Evolutionary conservation across 2,113 vertebrate species (phyloP).

Genomic region (Garra rufa): DNA sequence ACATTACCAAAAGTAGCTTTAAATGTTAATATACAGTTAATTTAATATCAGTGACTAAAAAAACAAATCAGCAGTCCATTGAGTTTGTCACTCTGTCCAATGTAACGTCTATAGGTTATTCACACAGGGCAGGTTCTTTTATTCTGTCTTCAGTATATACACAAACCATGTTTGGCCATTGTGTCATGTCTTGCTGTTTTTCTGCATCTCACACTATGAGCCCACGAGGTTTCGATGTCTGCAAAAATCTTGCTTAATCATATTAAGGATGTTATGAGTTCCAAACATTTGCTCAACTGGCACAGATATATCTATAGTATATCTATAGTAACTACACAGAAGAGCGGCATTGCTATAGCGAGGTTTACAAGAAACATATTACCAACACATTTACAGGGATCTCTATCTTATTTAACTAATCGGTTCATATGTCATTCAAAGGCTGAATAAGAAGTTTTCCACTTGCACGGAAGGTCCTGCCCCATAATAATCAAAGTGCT

Average conservation of each 20-base stretch:
- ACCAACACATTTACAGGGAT: neutral
- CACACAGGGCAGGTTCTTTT: neutral
- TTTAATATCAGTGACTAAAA: neutral
- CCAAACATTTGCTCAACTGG: neutral
- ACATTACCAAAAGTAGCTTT: no score
- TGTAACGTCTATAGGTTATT: neutral
- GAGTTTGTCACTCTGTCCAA: neutral
- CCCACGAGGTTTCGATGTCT: neutral
- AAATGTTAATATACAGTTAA: neutral
- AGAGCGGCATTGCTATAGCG: neutral
- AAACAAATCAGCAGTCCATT: neutral
- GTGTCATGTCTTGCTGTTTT: neutral
- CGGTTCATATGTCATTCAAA: constrained; percentile 6
- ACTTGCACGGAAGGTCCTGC: neutral
- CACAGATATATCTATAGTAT: neutral
- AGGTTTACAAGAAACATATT: neutral
- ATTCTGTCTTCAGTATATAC: neutral
- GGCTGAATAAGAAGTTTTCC: neutral
- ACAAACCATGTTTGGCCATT: neutral
- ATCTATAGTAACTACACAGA: neutral
- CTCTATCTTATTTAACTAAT: neutral
- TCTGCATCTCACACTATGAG: neutral
- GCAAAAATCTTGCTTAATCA: neutral
- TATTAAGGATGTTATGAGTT: neutral
- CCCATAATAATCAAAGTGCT: constrained; percentile 1